Evolutionary conservation across 2,113 vertebrate genomes (phyloP).

Genomic region (Zosterops pallidus): DNA sequence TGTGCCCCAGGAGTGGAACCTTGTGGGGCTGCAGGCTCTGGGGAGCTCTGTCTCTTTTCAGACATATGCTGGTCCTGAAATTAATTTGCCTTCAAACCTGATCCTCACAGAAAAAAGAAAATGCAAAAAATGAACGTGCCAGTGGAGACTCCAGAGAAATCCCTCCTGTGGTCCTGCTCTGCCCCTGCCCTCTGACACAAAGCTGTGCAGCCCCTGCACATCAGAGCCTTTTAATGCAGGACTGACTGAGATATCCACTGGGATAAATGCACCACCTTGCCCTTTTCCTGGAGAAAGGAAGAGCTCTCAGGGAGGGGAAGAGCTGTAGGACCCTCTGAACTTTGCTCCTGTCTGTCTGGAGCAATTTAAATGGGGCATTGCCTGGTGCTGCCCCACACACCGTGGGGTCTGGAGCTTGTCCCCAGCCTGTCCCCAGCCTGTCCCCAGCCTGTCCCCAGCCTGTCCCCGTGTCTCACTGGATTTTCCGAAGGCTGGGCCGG

Average conservation of each 20-base stretch:
- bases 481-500: fast-evolving
- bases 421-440: too few relatives aligned
- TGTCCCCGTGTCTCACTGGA: neutral
- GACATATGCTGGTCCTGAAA: neutral
- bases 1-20: neutral
- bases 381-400: fast-evolving
- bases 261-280: neutral
- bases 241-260: fast-evolving
- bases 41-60: neutral
- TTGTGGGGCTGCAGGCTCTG: neutral
- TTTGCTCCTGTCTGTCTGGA: neutral
- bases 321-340: neutral
- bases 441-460: neutral
- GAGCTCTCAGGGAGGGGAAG: neutral
- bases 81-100: neutral
- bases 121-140: neutral
- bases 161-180: neutral
- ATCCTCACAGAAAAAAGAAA: neutral
- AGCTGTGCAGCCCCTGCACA: neutral
- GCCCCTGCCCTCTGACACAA: neutral
- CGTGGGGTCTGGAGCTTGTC: neutral
- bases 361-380: fast-evolving
- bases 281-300: neutral
- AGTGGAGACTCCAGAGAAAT: neutral
- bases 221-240: neutral